Conservation (phyloP, 2,888 invertebrate species). For the Drosophila mimetica region DNA sequence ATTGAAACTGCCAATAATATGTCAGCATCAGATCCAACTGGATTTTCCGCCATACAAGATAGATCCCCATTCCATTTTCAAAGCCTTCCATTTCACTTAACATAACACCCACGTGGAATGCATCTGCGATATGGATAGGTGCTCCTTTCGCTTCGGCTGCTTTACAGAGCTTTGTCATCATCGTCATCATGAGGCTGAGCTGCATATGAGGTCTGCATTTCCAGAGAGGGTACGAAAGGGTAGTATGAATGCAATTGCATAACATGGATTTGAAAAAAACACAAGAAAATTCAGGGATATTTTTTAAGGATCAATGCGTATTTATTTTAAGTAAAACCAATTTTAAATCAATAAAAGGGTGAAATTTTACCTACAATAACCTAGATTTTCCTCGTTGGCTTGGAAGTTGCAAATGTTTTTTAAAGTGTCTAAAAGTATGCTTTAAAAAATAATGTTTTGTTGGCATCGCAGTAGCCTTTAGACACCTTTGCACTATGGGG, state of each 20-base stretch:
- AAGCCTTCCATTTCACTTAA: conserved; percentile 69
- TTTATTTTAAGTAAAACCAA: no score
- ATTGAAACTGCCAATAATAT: conserved; percentile 62
- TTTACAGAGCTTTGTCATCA: conserved; percentile 41
- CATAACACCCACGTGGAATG: conserved; percentile 40
- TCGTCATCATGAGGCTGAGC: conserved; percentile 4
- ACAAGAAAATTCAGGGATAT: no score
- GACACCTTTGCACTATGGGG: no score
- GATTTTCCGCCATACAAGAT: conserved; percentile 13
- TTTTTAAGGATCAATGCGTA: no score
- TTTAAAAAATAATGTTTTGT: no score
- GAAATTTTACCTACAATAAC: no score
- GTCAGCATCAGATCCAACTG: conserved; percentile 46
- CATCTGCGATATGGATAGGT: conserved; percentile 40
- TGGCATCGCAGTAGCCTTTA: no score
- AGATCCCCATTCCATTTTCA: conserved; percentile 52
- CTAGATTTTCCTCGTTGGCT: no score
- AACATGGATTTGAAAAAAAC: background rate
- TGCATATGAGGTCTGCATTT: conserved; percentile 7
- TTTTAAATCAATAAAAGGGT: no score
- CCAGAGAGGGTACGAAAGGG: conserved; percentile 8
- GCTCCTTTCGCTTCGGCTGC: conserved; percentile 16
- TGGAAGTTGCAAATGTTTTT: no score
- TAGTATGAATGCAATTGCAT: background rate
- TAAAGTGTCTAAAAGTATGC: no score